These are phyloP conservation scores for Calliphora vomitoria DNA, from an alignment of 2,888 invertebrate species.

Conservation along the genomic window DNA sequence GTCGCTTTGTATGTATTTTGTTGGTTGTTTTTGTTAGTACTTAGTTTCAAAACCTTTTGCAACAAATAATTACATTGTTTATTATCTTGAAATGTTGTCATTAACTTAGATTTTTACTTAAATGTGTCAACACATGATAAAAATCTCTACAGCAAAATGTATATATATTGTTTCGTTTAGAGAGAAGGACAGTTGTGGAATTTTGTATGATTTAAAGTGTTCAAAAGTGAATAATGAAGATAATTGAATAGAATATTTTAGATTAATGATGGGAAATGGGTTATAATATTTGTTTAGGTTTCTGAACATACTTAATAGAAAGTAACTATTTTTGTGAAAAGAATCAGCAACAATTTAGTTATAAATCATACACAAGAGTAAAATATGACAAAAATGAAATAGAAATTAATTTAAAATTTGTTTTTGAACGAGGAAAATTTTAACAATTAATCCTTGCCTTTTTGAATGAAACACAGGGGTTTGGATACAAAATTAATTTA, in stretches of 20 bases:
- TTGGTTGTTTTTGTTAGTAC: background rate
- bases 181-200: background rate
- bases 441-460: too few relatives aligned
- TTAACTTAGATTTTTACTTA: conserved; percentile 64
- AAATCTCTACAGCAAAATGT: conserved; percentile 44
- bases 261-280: background rate
- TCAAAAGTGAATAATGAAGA: background rate
- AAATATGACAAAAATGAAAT: too few relatives aligned
- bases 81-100: conserved; percentile 66
- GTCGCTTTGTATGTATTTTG: background rate
- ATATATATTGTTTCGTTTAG: conserved; percentile 3
- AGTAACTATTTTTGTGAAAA: too few relatives aligned
- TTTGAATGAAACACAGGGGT: too few relatives aligned
- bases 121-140: conserved; percentile 71
- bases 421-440: too few relatives aligned
- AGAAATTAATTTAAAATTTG: too few relatives aligned
- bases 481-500: too few relatives aligned
- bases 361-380: too few relatives aligned
- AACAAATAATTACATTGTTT: conserved; percentile 65
- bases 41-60: conserved; percentile 33
- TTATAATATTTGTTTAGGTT: background rate
- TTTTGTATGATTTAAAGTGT: conserved; percentile 11
- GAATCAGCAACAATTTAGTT: too few relatives aligned
- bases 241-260: background rate
- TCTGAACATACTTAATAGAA: too few relatives aligned